A percentile compares a stretch with the other conserved stretches of the same genome.
These are phyloP conservation scores for Chironomus tepperi DNA, from an alignment of 1,140 invertebrate species.

Conservation along the genomic window DNA sequence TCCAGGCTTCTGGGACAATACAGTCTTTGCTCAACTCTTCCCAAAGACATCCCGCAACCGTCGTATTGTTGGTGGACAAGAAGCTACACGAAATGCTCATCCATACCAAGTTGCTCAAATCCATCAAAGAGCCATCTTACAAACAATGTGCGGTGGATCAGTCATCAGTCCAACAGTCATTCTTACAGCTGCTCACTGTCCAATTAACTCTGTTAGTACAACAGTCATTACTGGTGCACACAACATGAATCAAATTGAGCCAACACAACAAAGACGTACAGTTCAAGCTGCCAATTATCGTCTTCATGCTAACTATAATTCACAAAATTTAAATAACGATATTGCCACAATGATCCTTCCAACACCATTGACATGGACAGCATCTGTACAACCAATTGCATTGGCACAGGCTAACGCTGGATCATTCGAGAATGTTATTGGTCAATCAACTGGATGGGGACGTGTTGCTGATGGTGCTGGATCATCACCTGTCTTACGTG, in stretches of 20 bases:
- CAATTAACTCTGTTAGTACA: not conserved
- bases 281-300: not conserved
- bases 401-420: not conserved
- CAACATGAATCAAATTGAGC: not conserved
- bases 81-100: conserved; percentile 32
- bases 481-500: conserved; percentile 38
- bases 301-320: conserved; percentile 17
- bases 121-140: conserved; percentile 30
- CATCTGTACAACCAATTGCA: not conserved
- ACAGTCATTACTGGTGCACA: not conserved
- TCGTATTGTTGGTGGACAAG: conserved; percentile 33
- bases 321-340: conserved; percentile 4
- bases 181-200: conserved; percentile 47
- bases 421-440: not conserved
- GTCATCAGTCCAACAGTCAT: conserved; percentile 44
- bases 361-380: not conserved
- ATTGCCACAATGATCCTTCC: not conserved
- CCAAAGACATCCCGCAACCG: not conserved
- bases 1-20: not conserved
- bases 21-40: not conserved
- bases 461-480: conserved; percentile 37
- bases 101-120: conserved; percentile 43
- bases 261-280: not conserved
- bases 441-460: conserved; percentile 26
- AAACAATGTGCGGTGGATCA: conserved; percentile 46